These are phyloP conservation scores for Gallinago jamesoni DNA, from an alignment of 2,113 vertebrate genomes.

Conservation along the genomic window DNA sequence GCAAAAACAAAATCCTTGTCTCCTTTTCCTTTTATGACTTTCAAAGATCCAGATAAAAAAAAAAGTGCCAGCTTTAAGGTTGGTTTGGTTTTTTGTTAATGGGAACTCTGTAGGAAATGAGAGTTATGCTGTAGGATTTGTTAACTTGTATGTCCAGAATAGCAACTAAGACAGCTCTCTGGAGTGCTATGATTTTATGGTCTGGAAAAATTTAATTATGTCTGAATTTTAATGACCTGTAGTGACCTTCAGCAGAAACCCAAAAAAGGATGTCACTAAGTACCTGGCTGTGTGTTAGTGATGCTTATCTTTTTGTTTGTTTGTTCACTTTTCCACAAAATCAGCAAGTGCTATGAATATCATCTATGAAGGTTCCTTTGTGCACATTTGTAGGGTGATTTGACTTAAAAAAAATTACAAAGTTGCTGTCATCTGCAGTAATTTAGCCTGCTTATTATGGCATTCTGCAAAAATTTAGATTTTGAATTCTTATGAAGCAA, in stretches of 20 bases:
- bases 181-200: not conserved
- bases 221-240: not conserved
- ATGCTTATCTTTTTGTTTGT: not conserved
- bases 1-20: conserved; percentile 26
- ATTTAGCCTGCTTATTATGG: not conserved
- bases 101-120: not conserved
- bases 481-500: not conserved
- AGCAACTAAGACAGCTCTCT: not conserved
- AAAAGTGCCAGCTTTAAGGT: not conserved
- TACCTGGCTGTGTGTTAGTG: not conserved
- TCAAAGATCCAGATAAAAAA: not conserved
- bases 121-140: not conserved
- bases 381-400: not conserved
- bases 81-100: not conserved
- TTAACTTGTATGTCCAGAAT: not conserved
- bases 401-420: not conserved
- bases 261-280: not conserved
- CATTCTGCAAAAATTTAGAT: not conserved
- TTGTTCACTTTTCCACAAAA: not conserved
- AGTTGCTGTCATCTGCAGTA: not conserved
- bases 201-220: not conserved
- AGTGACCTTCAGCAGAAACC: not conserved
- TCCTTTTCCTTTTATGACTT: conserved; percentile 13
- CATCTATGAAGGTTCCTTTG: not conserved
- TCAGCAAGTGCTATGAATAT: not conserved